Conservation (phyloP, 2,888 invertebrate species). For the Drosophila eohydei region DNA sequence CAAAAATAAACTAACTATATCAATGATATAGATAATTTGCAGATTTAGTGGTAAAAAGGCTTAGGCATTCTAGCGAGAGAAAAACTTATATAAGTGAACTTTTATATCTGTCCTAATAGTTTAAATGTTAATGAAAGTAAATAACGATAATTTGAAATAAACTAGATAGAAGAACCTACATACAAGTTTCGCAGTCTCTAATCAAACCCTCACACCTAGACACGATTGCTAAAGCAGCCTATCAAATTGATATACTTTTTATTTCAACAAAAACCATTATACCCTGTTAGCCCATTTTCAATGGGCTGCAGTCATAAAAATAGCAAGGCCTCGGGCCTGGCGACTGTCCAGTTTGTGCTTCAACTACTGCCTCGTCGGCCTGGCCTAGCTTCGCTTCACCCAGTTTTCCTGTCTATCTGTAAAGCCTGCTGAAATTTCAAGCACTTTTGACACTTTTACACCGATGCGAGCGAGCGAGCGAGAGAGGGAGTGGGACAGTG, state of each 20-base stretch:
- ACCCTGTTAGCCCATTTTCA: neutral
- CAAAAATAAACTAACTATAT: neutral
- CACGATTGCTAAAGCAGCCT: neutral
- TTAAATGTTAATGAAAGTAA: too few species aligned
- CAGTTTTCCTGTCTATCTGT: slow-evolving; percentile 30
- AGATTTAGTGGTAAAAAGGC: neutral
- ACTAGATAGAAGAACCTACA: too few species aligned
- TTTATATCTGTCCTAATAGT: too few species aligned
- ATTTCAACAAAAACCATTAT: neutral
- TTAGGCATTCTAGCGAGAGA: neutral
- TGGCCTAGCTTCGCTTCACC: slow-evolving; percentile 10
- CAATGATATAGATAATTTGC: neutral
- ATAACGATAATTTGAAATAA: too few species aligned
- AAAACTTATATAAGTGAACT: too few species aligned
- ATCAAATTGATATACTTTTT: neutral
- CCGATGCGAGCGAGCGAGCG: neutral
- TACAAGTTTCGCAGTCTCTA: too few species aligned
- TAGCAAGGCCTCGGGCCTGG: slow-evolving; percentile 11
- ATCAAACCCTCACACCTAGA: too few species aligned
- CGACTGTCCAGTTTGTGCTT: slow-evolving; percentile 61
- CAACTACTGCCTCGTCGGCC: slow-evolving; percentile 11
- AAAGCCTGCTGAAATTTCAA: slow-evolving; percentile 79
- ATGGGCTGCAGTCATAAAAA: slow-evolving; percentile 2
- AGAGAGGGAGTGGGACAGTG: neutral
- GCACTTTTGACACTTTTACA: slow-evolving; percentile 78